Percentiles rank a stretch among this genome's conserved stretches.
Conservation (phyloP, 2,797 vertebrate genomes). For the Phylloscopus collybita region DNA sequence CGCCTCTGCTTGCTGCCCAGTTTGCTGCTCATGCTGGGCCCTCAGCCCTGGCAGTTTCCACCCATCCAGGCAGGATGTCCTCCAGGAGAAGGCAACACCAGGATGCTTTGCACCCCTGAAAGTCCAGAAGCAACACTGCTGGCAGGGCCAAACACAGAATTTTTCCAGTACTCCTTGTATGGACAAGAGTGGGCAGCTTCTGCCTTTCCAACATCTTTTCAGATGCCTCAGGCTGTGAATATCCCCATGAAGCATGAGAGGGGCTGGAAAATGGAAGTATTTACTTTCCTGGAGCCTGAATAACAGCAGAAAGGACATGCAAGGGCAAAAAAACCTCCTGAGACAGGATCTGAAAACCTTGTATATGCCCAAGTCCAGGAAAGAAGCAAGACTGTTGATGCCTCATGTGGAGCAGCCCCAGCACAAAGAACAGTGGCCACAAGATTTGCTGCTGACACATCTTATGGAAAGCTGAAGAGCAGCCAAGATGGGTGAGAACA, state of each 20-base stretch:
- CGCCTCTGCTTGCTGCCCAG: background rate
- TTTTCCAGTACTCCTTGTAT: background rate
- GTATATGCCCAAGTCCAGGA: background rate
- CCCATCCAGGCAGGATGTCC: background rate
- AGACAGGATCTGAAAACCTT: background rate
- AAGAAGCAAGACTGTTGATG: background rate
- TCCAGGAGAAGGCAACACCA: background rate
- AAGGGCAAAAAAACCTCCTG: background rate
- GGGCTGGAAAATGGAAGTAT: background rate
- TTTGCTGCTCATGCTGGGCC: background rate
- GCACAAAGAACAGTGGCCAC: background rate
- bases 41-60: background rate
- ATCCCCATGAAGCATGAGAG: background rate
- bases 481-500: background rate
- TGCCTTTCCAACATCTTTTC: background rate
- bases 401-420: background rate
- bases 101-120: background rate
- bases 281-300: background rate
- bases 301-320: background rate
- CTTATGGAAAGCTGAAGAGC: background rate
- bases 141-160: background rate
- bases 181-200: background rate
- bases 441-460: background rate
- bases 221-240: background rate
- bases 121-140: background rate